Evolutionary conservation across 2,113 vertebrate species (phyloP).

Genomic region (Eretmodus cyanostictus): DNA sequence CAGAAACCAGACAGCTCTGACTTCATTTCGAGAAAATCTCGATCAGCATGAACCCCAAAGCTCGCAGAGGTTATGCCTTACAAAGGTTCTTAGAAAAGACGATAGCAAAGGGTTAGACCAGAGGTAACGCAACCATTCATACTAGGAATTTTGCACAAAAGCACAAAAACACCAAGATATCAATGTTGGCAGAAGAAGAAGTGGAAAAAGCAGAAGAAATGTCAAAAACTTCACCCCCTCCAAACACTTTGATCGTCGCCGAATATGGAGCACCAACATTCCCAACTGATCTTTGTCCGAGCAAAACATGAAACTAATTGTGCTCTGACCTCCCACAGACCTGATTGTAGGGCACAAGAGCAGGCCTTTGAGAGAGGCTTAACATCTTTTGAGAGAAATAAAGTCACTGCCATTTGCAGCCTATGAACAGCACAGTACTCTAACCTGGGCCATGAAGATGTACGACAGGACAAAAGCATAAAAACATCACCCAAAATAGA

Average conservation of each 20-base stretch:
- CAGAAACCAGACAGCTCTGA: slow-evolving; percentile 48
- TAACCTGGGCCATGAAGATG: not conserved
- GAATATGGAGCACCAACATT: not conserved
- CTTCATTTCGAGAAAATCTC: slow-evolving; percentile 56
- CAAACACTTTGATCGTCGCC: slow-evolving; percentile 17
- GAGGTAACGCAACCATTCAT: slow-evolving; percentile 30
- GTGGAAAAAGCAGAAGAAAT: not conserved
- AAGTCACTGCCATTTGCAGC: not conserved
- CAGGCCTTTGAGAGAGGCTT: slow-evolving; percentile 19
- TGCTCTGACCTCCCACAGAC: slow-evolving; percentile 23
- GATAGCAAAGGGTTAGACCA: not conserved
- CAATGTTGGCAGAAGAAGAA: not conserved
- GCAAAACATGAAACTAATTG: slow-evolving; percentile 38
- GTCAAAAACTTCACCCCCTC: not conserved
- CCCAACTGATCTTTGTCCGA: slow-evolving; percentile 14
- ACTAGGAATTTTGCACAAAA: not conserved
- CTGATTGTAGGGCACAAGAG: slow-evolving; percentile 6
- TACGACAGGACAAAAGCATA: not conserved
- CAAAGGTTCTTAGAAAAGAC: not conserved
- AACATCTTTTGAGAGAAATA: not conserved
- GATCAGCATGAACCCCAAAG: slow-evolving; percentile 13
- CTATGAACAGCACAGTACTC: not conserved
- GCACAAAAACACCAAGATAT: slow-evolving; percentile 5
- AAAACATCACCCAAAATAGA: not conserved
- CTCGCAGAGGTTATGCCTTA: not conserved